Base-by-base conservation (phyloP, 2,888 invertebrate genomes). In the Caenorhabditis afra region DNA sequence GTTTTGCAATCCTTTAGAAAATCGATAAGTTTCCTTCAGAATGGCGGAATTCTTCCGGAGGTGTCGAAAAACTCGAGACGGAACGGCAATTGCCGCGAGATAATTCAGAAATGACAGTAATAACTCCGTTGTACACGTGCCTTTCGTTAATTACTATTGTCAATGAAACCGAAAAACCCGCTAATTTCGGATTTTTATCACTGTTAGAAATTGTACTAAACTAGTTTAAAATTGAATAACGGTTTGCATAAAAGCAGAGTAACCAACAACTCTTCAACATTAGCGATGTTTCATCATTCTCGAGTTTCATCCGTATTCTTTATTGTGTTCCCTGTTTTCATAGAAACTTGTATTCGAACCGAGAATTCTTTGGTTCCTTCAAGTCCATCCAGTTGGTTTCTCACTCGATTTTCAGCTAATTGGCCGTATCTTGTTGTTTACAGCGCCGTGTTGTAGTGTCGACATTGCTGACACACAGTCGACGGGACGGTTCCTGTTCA, bases 11-110 rank as follows among this genome's bases (percentile, higher is more conserved):
- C n/a, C n/a, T n/a, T 39, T 14, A 59, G 79, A 58, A 83, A 81
- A 3, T n/a, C n/a, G n/a, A 52, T 14, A 22, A 47, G 8, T 8
- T 20, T 1, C 14, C 53, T 79, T 65, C 61, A 79, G 86, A 70
- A 87, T 87, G 50, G 77, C 85, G 4, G 76, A 80, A 41, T 87
- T 87, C 57, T 83, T 86, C 67, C 74, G 85, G 39, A 52, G 71
- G 10, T 87, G 87, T 73, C 68, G 86, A 35, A 66, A 64, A 75
- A 84, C 81, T 10, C 62, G 82, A 47, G 62, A 81, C 57, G 80
- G 79, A 16, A 78, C 81, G 8, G 71, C 84, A 3, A 82, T 84
- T 20, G 81, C 82, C 11, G 82, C 84, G 2, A 70, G 84, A 64
- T 84, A 62, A 68, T 39, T 53, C 8, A n/a, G 7, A 20, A 47